Evolutionary conservation across 2,113 vertebrate species (phyloP).

Genomic region (Zosterops hypoxanthus): DNA sequence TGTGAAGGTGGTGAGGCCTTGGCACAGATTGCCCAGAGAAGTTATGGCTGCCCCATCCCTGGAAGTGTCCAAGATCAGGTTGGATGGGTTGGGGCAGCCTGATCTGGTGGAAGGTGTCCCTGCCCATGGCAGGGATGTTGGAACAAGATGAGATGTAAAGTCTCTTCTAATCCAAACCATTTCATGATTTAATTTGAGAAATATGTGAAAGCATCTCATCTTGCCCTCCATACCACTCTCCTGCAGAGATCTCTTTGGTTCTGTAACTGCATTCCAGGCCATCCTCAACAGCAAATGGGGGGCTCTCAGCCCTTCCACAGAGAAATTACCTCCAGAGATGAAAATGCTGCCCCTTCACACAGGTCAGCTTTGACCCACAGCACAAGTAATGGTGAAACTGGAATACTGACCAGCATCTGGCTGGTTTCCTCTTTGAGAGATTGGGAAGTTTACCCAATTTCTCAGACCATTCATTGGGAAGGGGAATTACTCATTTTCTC

Average conservation of each 20-base stretch:
- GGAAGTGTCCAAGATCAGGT: neutral
- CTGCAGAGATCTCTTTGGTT: neutral
- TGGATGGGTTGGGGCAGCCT: neutral
- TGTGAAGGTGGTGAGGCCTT: neutral
- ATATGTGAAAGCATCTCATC: neutral
- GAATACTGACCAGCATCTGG: neutral
- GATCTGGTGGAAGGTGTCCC: rapidly evolving
- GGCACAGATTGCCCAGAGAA: neutral
- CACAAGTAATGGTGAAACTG: neutral
- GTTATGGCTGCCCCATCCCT: neutral
- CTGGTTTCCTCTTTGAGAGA: neutral
- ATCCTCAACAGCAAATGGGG: neutral
- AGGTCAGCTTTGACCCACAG: neutral
- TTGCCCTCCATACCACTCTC: neutral
- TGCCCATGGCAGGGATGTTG: neutral
- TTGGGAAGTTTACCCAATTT: neutral
- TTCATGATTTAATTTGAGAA: neutral
- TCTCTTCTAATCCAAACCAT: neutral
- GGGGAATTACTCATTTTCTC: neutral
- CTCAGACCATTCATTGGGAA: neutral
- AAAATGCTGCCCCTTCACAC: neutral
- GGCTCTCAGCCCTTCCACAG: neutral
- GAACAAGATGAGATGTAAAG: neutral
- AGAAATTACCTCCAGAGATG: neutral
- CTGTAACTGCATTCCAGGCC: neutral